phyloP scores from a whole-genome alignment of 1,140 invertebrate species.

The Zaprionus kolodkinae region DNA sequence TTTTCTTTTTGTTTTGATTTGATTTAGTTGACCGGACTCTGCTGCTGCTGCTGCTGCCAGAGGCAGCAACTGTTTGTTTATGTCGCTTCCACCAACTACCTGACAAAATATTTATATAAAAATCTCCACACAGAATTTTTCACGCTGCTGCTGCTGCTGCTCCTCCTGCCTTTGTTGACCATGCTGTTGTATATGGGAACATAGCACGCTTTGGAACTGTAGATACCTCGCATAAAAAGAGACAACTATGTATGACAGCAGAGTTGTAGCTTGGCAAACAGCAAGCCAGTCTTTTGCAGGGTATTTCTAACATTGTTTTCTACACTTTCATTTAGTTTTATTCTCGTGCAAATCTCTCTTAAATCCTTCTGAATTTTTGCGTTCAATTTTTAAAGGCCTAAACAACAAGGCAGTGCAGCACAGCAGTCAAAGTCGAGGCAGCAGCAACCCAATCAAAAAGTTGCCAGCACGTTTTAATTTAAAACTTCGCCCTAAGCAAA shows the following conservation, averaged over 20 bases:
- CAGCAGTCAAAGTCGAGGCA: background rate
- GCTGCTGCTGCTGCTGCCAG: slow-evolving; percentile 3
- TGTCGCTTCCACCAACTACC: slow-evolving; percentile 35
- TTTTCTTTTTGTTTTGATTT: slow-evolving; percentile 71
- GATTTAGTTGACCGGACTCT: slow-evolving; percentile 62
- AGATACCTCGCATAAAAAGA: background rate
- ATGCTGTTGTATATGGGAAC: background rate
- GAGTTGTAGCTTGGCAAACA: background rate
- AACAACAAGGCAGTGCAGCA: background rate
- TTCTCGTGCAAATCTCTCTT: slow-evolving; percentile 40
- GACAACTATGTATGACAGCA: background rate
- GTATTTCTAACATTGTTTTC: background rate
- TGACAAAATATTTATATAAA: slow-evolving; percentile 80
- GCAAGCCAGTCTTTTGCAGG: background rate
- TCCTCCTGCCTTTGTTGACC: slow-evolving; percentile 27
- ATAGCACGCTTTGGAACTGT: background rate
- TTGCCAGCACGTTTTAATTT: slow-evolving; percentile 67
- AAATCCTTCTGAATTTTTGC: slow-evolving; percentile 64
- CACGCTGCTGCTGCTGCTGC: background rate
- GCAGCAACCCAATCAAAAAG: slow-evolving; percentile 32
- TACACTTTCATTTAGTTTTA: slow-evolving; percentile 3
- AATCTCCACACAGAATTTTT: slow-evolving; percentile 44
- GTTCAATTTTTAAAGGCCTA: slow-evolving; percentile 59
- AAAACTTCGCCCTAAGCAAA: slow-evolving; percentile 70
- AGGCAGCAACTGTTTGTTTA: slow-evolving; percentile 32